phyloP scores from a whole-genome alignment of 2,888 invertebrate genomes.

The Drosophila fulvimacula region DNA sequence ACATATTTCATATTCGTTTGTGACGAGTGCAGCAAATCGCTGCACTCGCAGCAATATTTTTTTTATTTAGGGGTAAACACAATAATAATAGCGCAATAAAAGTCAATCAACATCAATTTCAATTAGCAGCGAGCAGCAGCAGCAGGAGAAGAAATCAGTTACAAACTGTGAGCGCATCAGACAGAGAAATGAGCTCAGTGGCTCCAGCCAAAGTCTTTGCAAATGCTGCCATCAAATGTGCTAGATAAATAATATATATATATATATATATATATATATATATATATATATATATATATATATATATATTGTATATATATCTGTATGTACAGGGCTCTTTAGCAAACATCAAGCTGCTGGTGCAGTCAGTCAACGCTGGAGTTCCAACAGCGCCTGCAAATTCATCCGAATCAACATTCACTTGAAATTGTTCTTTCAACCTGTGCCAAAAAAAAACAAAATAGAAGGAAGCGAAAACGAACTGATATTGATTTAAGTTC shows the following conservation, averaged over 20 bases:
- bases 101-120: slow-evolving; percentile 80
- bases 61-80: slow-evolving; percentile 22
- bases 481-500: slow-evolving; percentile 27
- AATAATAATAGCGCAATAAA: slow-evolving; percentile 66
- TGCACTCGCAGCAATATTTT: slow-evolving; percentile 12
- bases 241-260: background rate
- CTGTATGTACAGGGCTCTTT: slow-evolving; percentile 18
- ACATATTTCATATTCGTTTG: slow-evolving; percentile 49
- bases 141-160: slow-evolving; percentile 14
- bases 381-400: slow-evolving; percentile 26
- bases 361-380: slow-evolving; percentile 5
- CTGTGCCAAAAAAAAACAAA: background rate
- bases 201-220: background rate
- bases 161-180: slow-evolving; percentile 7
- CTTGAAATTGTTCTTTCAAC: slow-evolving; percentile 14
- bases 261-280: background rate
- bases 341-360: slow-evolving; percentile 29
- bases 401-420: slow-evolving; percentile 49
- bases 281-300: background rate
- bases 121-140: slow-evolving; percentile 56
- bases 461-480: background rate
- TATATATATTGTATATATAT: background rate
- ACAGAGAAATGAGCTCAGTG: background rate
- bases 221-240: background rate
- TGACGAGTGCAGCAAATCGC: slow-evolving; percentile 59